phyloP scores from a whole-genome alignment of 2,797 vertebrate genomes.

The Chaetophractus vellerosus region DNA sequence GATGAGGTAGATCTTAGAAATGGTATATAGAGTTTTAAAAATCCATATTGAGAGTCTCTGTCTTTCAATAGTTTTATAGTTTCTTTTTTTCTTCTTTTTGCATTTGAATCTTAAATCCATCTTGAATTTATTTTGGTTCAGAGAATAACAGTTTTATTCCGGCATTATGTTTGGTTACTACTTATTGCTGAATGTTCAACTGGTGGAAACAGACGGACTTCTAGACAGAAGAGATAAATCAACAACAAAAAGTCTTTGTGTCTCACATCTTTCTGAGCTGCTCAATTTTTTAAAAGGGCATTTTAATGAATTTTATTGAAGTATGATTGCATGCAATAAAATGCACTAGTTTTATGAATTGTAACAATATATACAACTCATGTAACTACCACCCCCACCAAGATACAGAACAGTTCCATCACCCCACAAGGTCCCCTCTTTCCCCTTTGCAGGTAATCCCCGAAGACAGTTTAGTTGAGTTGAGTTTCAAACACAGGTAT shows the following conservation, averaged over 20 bases:
- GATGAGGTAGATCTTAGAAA: too few relatives aligned
- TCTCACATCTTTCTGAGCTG: background rate
- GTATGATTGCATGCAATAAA: background rate
- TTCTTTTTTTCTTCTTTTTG: background rate
- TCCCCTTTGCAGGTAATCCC: background rate
- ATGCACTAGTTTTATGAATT: background rate
- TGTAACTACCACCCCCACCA: background rate
- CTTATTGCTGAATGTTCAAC: background rate
- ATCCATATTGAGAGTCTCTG: background rate
- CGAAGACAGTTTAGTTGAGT: background rate
- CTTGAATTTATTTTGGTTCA: slow-evolving; percentile 2
- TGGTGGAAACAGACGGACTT: background rate
- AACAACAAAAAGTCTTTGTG: background rate
- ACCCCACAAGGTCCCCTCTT: too few relatives aligned
- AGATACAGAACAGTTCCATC: background rate
- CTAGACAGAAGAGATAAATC: background rate
- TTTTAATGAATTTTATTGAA: slow-evolving; percentile 1
- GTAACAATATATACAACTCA: background rate
- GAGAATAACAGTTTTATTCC: background rate
- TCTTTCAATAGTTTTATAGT: background rate
- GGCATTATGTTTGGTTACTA: background rate
- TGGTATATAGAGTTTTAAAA: background rate
- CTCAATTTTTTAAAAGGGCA: background rate
- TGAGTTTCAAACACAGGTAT: background rate
- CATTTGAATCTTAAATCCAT: slow-evolving; percentile 23